Conservation (phyloP, 2,797 vertebrate genomes). For the Megalops cyprinoides region DNA sequence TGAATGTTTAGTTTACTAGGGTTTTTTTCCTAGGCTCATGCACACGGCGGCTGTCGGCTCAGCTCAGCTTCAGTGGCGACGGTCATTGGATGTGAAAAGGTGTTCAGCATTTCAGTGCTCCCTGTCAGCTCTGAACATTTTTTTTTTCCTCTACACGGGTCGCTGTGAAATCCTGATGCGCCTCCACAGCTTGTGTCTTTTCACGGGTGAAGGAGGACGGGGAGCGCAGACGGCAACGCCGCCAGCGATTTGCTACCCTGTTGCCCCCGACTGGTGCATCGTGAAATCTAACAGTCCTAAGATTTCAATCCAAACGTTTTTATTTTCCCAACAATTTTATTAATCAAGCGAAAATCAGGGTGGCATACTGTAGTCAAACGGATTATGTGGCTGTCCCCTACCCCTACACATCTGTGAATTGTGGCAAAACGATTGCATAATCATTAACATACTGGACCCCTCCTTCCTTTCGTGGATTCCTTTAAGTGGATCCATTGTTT, state of each 20-base stretch:
- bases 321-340: no score
- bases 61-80: slow-evolving; percentile 20
- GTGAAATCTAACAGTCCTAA: no score
- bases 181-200: neutral
- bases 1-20: neutral
- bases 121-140: slow-evolving; percentile 30
- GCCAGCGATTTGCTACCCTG: neutral
- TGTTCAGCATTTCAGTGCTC: neutral
- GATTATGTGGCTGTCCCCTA: no score
- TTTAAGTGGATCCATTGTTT: no score
- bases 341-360: no score
- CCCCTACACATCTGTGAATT: no score
- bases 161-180: neutral
- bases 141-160: slow-evolving; percentile 22
- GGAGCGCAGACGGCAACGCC: no score
- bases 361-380: no score
- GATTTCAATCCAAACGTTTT: no score
- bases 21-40: neutral
- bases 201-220: neutral
- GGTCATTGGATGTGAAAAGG: slow-evolving; percentile 31
- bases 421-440: no score
- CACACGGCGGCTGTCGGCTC: slow-evolving; percentile 5
- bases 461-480: no score
- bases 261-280: neutral
- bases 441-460: no score